phyloP scores from a whole-genome alignment of 2,888 invertebrate genomes.

The Sminthurides aquaticus region DNA sequence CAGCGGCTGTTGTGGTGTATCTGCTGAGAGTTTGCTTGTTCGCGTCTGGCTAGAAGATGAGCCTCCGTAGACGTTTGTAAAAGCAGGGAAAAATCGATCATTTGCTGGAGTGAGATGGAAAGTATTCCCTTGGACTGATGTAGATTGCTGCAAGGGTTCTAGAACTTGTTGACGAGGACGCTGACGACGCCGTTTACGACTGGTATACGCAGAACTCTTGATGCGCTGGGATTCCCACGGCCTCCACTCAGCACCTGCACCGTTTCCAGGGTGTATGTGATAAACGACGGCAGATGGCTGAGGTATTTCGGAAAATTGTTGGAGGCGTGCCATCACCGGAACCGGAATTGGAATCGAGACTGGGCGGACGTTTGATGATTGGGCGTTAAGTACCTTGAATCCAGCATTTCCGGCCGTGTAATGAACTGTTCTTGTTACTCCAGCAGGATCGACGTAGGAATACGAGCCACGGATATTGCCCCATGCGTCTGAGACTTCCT shows the following conservation, averaged over 20 bases:
- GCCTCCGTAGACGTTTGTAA: slow-evolving; percentile 8
- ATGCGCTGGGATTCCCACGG: slow-evolving; percentile 33
- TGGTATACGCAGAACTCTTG: background rate
- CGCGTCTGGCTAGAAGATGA: background rate
- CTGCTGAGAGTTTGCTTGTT: background rate
- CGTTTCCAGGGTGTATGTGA: slow-evolving; percentile 33
- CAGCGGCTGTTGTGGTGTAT: background rate
- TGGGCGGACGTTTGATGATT: slow-evolving; percentile 28
- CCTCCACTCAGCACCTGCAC: slow-evolving; percentile 26
- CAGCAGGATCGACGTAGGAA: slow-evolving; percentile 31
- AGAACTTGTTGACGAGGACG: background rate
- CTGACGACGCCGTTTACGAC: background rate
- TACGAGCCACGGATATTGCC: slow-evolving; percentile 36
- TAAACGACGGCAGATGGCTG: slow-evolving; percentile 38
- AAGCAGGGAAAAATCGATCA: slow-evolving; percentile 18
- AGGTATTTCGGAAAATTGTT: background rate
- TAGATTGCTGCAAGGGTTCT: background rate
- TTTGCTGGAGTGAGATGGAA: slow-evolving; percentile 18
- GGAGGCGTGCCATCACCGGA: slow-evolving; percentile 4
- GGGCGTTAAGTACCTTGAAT: slow-evolving; percentile 33
- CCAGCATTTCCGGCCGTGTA: slow-evolving; percentile 35
- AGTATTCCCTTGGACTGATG: slow-evolving; percentile 9
- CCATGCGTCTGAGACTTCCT: slow-evolving; percentile 31
- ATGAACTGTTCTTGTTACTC: slow-evolving; percentile 32
- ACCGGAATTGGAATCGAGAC: slow-evolving; percentile 17